These are phyloP conservation scores for Elysia crispata DNA, from an alignment of 2,888 invertebrate species.

Conservation along the genomic window DNA sequence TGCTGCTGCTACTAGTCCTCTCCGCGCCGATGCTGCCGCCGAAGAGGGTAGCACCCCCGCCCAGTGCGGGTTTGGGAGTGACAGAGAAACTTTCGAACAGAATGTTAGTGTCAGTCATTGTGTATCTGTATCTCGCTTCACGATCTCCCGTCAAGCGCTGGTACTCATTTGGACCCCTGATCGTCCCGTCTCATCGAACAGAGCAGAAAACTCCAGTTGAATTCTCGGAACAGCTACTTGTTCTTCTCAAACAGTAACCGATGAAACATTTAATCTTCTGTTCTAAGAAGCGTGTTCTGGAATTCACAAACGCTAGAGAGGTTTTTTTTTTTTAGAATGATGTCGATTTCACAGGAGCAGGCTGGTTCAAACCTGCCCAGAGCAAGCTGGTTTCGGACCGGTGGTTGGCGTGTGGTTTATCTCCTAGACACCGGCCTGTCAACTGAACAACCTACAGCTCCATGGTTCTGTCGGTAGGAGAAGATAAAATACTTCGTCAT, in stretches of 20 bases:
- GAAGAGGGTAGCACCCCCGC: too few species aligned
- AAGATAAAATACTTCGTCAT: too few species aligned
- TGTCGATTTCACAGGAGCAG: neutral
- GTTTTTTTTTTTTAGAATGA: neutral
- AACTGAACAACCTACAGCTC: neutral
- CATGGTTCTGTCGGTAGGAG: conserved; percentile 10
- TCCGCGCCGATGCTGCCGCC: too few species aligned
- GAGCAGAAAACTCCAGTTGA: too few species aligned
- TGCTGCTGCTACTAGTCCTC: conserved; percentile 25
- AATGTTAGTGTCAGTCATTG: conserved; percentile 40
- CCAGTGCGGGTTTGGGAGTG: too few species aligned
- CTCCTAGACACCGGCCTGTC: conserved; percentile 35
- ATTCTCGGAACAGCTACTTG: too few species aligned
- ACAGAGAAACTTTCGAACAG: conserved; percentile 37
- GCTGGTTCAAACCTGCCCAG: neutral
- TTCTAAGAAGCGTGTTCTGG: neutral
- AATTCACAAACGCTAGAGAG: neutral
- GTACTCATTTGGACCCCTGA: too few species aligned
- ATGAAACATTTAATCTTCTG: too few species aligned
- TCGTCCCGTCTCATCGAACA: too few species aligned
- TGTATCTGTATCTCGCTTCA: too few species aligned
- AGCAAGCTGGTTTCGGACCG: conserved; percentile 10
- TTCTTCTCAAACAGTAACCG: too few species aligned
- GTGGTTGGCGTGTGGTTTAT: conserved; percentile 21
- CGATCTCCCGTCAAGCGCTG: too few species aligned